These are phyloP conservation scores for Laothoe populi DNA, from an alignment of 2,888 invertebrate genomes.

Conservation along the genomic window DNA sequence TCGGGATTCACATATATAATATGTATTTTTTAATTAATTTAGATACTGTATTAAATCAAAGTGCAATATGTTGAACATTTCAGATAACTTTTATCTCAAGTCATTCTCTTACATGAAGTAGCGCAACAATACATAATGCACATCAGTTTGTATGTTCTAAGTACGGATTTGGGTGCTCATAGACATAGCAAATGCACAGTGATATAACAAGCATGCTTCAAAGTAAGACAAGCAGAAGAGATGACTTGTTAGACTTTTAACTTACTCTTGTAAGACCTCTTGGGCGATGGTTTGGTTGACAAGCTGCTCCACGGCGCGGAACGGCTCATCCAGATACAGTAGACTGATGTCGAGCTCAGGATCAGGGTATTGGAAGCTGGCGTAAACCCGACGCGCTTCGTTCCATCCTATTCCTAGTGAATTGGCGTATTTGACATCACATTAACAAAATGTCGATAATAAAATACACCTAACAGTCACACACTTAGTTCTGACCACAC, in stretches of 20 bases:
- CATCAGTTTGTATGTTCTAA: no score
- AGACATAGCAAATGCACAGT: no score
- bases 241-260: no score
- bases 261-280: background rate
- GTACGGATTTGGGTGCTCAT: no score
- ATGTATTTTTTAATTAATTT: no score
- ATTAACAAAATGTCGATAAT: background rate
- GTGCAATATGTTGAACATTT: no score
- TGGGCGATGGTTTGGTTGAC: background rate
- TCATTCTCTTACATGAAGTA: conserved; percentile 31
- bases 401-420: background rate
- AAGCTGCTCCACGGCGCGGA: background rate
- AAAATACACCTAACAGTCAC: no score
- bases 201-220: no score
- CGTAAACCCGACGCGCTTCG: background rate
- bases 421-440: background rate
- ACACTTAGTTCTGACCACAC: no score
- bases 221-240: background rate
- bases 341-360: background rate
- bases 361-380: background rate
- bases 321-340: background rate
- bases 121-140: background rate
- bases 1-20: no score
- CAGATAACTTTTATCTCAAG: no score
- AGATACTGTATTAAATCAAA: no score